Percentiles rank a stretch among this genome's conserved stretches.
These are phyloP conservation scores for Galagoides demidoff DNA, from an alignment of 2,797 vertebrate genomes.

Conservation along the genomic window DNA sequence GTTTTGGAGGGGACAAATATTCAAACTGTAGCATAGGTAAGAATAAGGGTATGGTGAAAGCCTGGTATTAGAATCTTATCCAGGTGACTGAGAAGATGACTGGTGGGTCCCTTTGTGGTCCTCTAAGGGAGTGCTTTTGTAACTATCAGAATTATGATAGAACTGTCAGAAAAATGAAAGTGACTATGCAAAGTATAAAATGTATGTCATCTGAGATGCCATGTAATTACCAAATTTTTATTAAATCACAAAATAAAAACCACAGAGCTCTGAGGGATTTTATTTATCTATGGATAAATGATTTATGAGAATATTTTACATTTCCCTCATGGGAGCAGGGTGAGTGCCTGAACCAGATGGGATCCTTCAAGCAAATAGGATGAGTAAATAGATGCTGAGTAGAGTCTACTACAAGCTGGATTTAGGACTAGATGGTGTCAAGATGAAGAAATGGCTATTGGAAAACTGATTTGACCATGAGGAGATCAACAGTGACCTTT, in stretches of 20 bases:
- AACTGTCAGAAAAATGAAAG: conserved; percentile 29
- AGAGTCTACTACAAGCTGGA: not conserved
- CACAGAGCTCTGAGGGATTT: not conserved
- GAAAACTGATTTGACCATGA: not conserved
- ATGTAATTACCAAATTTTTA: conserved; percentile 7
- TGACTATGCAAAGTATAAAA: not conserved
- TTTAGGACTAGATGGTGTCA: not conserved
- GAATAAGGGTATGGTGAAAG: not conserved
- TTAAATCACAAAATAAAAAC: not conserved
- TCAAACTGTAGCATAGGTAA: not conserved
- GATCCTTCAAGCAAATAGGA: not conserved
- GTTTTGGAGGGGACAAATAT: not conserved
- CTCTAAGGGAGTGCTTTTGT: not conserved
- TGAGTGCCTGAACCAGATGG: not conserved
- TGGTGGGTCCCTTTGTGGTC: not conserved
- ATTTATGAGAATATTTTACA: not conserved
- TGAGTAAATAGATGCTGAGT: not conserved
- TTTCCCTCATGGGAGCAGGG: not conserved
- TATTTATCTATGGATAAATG: not conserved
- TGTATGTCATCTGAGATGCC: not conserved
- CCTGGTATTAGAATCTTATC: not conserved
- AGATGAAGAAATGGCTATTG: not conserved
- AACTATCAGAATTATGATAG: not conserved
- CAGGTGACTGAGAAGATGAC: not conserved
- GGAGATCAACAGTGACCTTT: not conserved